These are phyloP conservation scores for Epirrhoe alternata DNA, from an alignment of 2,888 invertebrate genomes.

Conservation along the genomic window DNA sequence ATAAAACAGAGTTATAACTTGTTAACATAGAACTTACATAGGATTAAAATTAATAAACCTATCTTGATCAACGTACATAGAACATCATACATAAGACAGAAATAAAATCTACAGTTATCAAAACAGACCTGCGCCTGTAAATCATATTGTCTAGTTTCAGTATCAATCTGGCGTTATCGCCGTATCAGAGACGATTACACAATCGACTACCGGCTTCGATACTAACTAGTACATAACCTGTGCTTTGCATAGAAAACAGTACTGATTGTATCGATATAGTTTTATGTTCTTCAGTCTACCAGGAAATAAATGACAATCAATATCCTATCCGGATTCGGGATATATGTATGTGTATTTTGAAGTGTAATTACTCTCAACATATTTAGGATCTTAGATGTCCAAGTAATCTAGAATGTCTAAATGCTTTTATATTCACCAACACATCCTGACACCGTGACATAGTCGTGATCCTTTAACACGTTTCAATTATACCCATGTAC, in stretches of 20 bases:
- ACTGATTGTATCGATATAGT: neutral
- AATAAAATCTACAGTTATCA: conserved; percentile 30
- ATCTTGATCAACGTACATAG: neutral
- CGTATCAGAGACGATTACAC: conserved; percentile 36
- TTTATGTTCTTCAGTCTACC: neutral
- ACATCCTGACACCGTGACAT: too few relatives aligned
- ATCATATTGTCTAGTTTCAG: conserved; percentile 32
- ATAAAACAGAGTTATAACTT: too few relatives aligned
- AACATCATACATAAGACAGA: neutral
- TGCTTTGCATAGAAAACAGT: conserved; percentile 11
- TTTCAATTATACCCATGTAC: neutral
- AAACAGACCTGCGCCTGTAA: conserved; percentile 27
- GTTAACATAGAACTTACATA: too few relatives aligned
- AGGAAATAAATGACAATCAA: neutral
- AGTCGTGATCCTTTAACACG: neutral
- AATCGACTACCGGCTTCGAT: conserved; percentile 29
- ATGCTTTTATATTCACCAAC: too few relatives aligned
- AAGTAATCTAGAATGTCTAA: too few relatives aligned
- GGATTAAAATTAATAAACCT: too few relatives aligned
- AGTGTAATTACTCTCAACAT: too few relatives aligned
- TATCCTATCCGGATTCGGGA: too few relatives aligned
- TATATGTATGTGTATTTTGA: too few relatives aligned
- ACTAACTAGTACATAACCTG: conserved; percentile 14
- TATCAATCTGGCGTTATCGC: conserved; percentile 52
- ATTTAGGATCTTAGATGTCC: too few relatives aligned